Percentiles rank a stretch among this genome's conserved stretches.
Conservation (phyloP, 2,113 vertebrate species). For the Dasypus novemcinctus region DNA sequence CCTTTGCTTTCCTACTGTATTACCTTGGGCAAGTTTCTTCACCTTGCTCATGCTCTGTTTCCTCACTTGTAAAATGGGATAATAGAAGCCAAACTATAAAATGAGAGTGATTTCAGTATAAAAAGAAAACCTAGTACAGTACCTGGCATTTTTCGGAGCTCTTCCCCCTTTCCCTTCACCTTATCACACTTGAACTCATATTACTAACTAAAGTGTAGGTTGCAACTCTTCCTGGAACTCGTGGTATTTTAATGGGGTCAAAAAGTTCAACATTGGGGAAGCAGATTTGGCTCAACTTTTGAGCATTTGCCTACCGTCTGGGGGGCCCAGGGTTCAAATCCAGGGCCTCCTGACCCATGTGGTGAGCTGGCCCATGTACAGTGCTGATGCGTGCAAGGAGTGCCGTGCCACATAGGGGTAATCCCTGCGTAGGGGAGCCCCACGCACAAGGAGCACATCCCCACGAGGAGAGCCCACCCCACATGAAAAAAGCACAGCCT, state of each 20-base stretch:
- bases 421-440: too few species aligned
- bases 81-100: background rate
- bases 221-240: background rate
- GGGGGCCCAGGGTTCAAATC: too few species aligned
- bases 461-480: too few species aligned
- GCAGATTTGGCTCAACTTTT: too few species aligned
- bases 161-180: background rate
- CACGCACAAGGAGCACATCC: too few species aligned
- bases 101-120: background rate
- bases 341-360: too few species aligned
- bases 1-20: background rate
- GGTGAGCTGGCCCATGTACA: too few species aligned
- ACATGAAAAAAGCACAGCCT: too few species aligned
- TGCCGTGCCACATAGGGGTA: too few species aligned
- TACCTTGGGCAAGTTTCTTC: background rate
- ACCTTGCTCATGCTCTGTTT: background rate
- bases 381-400: too few species aligned
- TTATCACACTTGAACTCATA: background rate
- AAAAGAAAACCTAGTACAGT: background rate
- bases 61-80: background rate
- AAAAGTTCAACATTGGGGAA: fast-evolving
- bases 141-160: background rate
- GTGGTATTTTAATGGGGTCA: background rate
- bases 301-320: too few species aligned
- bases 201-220: background rate